These are phyloP conservation scores for Polyergus mexicanus DNA, from an alignment of 1,140 invertebrate genomes.

Conservation along the genomic window DNA sequence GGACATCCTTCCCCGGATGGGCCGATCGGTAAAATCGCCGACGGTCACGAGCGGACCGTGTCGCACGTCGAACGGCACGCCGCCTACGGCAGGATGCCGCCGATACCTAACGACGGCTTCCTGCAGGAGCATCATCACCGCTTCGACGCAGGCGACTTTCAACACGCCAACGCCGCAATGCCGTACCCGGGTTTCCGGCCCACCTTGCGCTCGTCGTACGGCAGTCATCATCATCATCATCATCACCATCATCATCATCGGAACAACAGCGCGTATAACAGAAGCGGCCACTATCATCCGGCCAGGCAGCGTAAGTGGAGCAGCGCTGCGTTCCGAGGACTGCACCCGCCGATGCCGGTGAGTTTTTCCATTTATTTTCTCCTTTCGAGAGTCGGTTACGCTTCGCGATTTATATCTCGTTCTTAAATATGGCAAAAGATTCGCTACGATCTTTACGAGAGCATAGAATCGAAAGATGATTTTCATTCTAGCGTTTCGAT, in stretches of 20 bases:
- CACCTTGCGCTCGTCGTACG: conserved; percentile 63
- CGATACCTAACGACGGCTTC: conserved; percentile 59
- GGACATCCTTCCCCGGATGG: conserved; percentile 51
- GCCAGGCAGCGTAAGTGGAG: conserved; percentile 80
- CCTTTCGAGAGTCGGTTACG: not conserved
- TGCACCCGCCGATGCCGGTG: conserved; percentile 80
- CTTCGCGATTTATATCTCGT: not conserved
- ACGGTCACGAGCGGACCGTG: conserved; percentile 56
- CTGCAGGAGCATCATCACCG: conserved; percentile 66
- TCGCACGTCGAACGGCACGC: conserved; percentile 57
- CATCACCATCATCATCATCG: conserved; percentile 33
- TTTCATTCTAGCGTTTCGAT: not conserved
- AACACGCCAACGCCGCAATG: conserved; percentile 56
- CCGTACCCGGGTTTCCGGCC: conserved; percentile 62
- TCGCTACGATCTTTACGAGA: not conserved
- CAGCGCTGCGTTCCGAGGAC: conserved; percentile 73
- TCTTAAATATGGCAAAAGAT: not conserved
- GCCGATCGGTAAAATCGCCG: conserved; percentile 60
- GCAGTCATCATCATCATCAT: conserved; percentile 49
- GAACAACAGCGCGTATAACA: conserved; percentile 67
- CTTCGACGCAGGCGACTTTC: conserved; percentile 66
- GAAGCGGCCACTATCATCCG: conserved; percentile 64
- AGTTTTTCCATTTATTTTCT: conserved; percentile 63
- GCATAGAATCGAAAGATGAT: not conserved
- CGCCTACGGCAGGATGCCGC: conserved; percentile 50